These are phyloP conservation scores for Cladorhizidae sp. DNA, from an alignment of 37 sponge, comb jelly and placozoan species.

Conservation along the genomic window DNA sequence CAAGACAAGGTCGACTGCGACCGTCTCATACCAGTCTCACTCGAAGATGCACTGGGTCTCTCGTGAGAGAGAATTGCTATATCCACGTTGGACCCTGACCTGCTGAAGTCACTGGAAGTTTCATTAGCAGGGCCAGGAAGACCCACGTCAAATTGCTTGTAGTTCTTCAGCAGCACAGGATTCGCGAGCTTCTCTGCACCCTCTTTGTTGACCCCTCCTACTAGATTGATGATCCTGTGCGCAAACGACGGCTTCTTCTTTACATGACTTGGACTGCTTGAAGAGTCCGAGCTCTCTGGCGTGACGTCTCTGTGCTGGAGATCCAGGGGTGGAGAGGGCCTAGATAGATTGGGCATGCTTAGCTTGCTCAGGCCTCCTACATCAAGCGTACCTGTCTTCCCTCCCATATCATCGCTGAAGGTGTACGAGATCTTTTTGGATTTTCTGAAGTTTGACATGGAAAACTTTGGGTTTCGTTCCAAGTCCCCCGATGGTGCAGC, in stretches of 20 bases:
- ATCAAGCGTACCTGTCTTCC: not conserved
- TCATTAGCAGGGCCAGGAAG: not conserved
- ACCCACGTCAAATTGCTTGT: not conserved
- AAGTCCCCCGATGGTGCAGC: no score
- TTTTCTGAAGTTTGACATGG: not conserved
- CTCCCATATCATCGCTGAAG: not conserved
- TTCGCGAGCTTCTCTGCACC: no score
- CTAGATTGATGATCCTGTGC: not conserved
- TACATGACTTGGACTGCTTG: not conserved
- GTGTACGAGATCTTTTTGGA: not conserved
- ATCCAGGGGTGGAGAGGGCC: not conserved
- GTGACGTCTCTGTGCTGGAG: not conserved
- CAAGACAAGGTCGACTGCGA: not conserved
- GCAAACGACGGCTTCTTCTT: not conserved
- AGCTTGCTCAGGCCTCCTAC: not conserved
- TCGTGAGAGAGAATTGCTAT: no score
- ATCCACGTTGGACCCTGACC: no score
- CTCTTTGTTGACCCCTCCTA: not conserved
- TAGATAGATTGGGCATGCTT: not conserved
- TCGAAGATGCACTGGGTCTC: no score
- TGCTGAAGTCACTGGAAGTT: no score
- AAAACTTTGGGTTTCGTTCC: no score
- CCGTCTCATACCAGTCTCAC: no score
- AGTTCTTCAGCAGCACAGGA: not conserved
- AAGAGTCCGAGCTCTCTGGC: slow-evolving; percentile 4